A percentile compares a stretch with the other conserved stretches of the same genome.
These are phyloP conservation scores for Lymantria dispar DNA, from an alignment of 2,888 invertebrate species.

Conservation along the genomic window DNA sequence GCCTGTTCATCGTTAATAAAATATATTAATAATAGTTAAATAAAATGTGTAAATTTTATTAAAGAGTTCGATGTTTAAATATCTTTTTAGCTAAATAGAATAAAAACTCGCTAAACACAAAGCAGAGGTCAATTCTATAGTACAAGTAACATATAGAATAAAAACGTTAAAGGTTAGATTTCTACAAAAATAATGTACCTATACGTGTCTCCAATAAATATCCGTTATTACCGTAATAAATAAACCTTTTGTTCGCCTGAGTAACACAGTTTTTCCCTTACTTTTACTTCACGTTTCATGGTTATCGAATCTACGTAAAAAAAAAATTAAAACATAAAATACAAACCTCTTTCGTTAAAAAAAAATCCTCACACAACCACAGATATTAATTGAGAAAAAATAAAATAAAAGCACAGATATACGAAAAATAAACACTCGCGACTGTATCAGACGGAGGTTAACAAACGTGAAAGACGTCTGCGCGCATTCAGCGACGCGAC, in stretches of 20 bases:
- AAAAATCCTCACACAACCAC: constrained; percentile 68
- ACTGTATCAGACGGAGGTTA: constrained; percentile 28
- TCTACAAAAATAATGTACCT: constrained; percentile 1
- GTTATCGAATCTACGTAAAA: constrained; percentile 4
- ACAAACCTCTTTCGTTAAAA: constrained; percentile 51
- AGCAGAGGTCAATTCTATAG: too few relatives aligned
- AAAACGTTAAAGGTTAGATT: neutral
- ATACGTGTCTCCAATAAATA: constrained; percentile 4
- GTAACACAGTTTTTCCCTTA: constrained; percentile 6
- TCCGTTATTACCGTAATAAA: constrained; percentile 8
- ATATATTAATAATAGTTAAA: too few relatives aligned
- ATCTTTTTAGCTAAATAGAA: too few relatives aligned
- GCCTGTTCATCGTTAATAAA: too few relatives aligned
- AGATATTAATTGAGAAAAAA: constrained; percentile 39
- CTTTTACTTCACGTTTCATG: constrained; percentile 13
- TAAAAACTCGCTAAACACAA: too few relatives aligned
- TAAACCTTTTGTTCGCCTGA: constrained; percentile 9
- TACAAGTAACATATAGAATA: too few relatives aligned
- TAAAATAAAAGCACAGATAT: constrained; percentile 51
- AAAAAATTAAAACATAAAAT: constrained; percentile 23
- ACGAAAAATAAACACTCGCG: constrained; percentile 65
- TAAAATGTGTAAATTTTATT: too few relatives aligned
- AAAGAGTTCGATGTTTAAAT: too few relatives aligned
- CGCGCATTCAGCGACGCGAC: constrained; percentile 59
- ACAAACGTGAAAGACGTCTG: constrained; percentile 40